Base-by-base conservation (phyloP, 1,140 invertebrate genomes). In the Cydia strobilella region DNA sequence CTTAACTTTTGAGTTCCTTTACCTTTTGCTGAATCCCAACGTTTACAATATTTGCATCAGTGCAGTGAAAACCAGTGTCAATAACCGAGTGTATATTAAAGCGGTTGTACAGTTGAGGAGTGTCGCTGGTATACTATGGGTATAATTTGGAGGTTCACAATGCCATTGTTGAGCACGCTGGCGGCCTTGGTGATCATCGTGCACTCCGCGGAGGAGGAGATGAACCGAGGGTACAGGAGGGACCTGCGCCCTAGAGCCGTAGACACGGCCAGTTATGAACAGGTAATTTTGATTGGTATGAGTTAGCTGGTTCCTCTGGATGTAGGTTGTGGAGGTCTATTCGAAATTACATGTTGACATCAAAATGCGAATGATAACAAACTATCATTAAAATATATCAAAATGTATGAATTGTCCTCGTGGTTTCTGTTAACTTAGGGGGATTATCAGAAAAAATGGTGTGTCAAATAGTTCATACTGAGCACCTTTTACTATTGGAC, bases 111-210 rank as follows among this genome's bases (percentile, higher is more conserved):
- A 15, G 10, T 78, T 71, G 23, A 2, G 42, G 23, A 23, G 62
- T 39, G 75, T 75, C 48, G 59, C 80, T 83, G 78, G 74, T 85
- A 86, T 90, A 92, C 88, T 90, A 92, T 92, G 90, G 88, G 88
- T 88, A 82, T 82, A 75, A 84, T 73, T 80, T 80, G 81, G 85
- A 88, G 74, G 79, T 69, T 25, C 74, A 78, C 82, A 31, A 91
- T 93, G 88, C 85, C 86, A 39, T 82, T 93, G 75, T 78, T 93
- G 75, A 90, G 87, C 82, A 91, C 86, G 76, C 83, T 93, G 76
- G 91, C 91, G 74, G 91, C 90, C 69, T 79, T 93, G 82, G 89
- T 91, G 73, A 91, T 93, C 54, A 89, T 93, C 31, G 90, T 89
- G 74, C 85, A 91, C 59, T 86, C 90, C 5, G 88, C 86, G 15